These are phyloP conservation scores for Nephrotoma flavescens DNA, from an alignment of 2,888 invertebrate species.

Conservation along the genomic window DNA sequence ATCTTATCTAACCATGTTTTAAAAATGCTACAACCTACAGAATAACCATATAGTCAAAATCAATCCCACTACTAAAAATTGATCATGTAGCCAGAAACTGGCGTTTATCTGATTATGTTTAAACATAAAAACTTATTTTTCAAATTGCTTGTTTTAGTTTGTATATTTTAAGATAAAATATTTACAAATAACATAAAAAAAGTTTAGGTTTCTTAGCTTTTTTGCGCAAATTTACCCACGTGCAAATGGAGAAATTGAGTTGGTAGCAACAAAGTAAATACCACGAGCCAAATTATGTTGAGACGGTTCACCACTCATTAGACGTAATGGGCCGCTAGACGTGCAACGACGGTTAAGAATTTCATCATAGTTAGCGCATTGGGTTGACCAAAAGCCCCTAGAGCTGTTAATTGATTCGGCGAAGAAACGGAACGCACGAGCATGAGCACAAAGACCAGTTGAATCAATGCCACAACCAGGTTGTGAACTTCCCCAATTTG, in stretches of 20 bases:
- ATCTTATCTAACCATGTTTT: no score
- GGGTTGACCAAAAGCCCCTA: constrained; percentile 7
- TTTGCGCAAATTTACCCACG: neutral
- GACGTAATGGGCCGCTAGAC: constrained; percentile 23
- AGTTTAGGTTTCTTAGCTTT: no score
- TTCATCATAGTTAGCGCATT: constrained; percentile 15
- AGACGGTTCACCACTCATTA: constrained; percentile 26
- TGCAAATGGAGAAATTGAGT: neutral
- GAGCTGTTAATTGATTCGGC: constrained; percentile 21
- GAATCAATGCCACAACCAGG: constrained; percentile 23
- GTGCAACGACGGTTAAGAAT: constrained; percentile 14
- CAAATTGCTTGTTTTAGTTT: no score
- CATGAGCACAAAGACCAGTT: constrained; percentile 22
- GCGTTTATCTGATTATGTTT: no score
- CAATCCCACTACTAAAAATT: no score
- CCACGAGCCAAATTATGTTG: constrained; percentile 16
- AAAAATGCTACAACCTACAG: no score
- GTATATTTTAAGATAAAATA: no score
- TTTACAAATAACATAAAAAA: no score
- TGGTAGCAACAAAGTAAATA: constrained; percentile 16
- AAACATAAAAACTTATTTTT: no score
- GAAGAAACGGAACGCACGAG: constrained; percentile 25
- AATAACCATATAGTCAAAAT: no score
- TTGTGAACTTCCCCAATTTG: constrained; percentile 27
- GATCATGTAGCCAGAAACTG: no score